Evolutionary conservation across 2,113 vertebrate genomes (phyloP).

Genomic region (Dryoscopus gambensis): DNA sequence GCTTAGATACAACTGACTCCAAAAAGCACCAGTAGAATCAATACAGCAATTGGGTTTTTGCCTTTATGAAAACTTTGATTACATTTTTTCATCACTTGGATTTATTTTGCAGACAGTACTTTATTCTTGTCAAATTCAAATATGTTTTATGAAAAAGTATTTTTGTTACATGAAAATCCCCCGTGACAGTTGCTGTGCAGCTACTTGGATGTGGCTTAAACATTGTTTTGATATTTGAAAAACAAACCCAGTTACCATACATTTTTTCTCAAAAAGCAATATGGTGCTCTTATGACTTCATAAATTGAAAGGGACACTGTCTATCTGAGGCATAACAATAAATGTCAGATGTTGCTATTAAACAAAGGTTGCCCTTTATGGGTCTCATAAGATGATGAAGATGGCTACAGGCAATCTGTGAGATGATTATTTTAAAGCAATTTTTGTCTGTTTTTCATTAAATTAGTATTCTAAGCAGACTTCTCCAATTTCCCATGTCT

Average conservation of each 20-base stretch:
- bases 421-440: background rate
- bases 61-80: background rate
- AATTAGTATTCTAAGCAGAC: background rate
- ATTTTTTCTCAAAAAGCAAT: background rate
- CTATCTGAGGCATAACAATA: slow-evolving; percentile 37
- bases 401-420: background rate
- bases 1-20: background rate
- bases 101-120: background rate
- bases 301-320: slow-evolving; percentile 47
- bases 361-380: slow-evolving; percentile 68
- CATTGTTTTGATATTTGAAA: slow-evolving; percentile 3
- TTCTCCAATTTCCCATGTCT: background rate
- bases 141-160: background rate
- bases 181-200: background rate
- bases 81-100: background rate
- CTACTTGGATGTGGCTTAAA: background rate
- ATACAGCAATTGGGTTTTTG: background rate
- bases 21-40: background rate
- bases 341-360: slow-evolving; percentile 66
- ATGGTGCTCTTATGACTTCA: slow-evolving; percentile 9
- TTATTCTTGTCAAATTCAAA: background rate
- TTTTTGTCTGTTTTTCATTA: background rate
- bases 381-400: background rate
- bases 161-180: background rate
- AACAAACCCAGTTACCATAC: background rate